Evolutionary conservation across 2,888 invertebrate genomes (phyloP), one percentile per base, ranked within the genome.

Genomic region (Merodon equestris): DNA sequence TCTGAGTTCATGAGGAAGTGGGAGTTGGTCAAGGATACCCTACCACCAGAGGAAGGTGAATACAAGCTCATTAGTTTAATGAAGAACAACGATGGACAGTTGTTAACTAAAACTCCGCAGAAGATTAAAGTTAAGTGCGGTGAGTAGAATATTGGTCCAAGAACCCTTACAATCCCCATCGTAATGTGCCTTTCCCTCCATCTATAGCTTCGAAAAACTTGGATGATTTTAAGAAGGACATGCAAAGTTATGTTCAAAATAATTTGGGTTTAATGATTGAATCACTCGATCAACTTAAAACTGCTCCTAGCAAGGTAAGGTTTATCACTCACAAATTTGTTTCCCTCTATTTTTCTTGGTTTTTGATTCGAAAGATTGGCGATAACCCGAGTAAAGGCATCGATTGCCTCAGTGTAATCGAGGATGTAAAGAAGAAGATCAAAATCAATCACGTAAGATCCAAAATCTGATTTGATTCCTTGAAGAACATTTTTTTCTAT

Each of bases 1-100:
- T 42, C 63, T 5, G 71, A 73, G 19, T 79, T 68, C 9, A 27
- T 79, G 44, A 54, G 0, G 5, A 68, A 58, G 38, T 73, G 14
- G 48, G 68, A 68, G 12, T 1, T 17, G 1, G 54, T 73, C 2
- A 73, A 64, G 13, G 17, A 68, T 12, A 58, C 63, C 17, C 58
- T 73, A 1, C 50, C 73, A 0, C 13, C 57, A 13, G 67, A 54
- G 0, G 73, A 73, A 18, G 54, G 40, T 0, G 54, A 68, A 1
- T 58, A 38, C 1, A 54, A 50, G 44, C 40, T 73, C 0, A 44
- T 79, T n/a, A 47, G 36, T 1, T 3, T 68, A n/a, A 13, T 47
- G 1, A 63, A 63, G 42, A 40, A 79, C 1, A 73, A 58, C 7
- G 63, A 48, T 17, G 44, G 42, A 12, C 48, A 44, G 0, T 40